A percentile compares a stretch with the other conserved stretches of the same genome.
Conservation (phyloP, 2,797 vertebrate genomes). For the Neoniphon sammara region DNA sequence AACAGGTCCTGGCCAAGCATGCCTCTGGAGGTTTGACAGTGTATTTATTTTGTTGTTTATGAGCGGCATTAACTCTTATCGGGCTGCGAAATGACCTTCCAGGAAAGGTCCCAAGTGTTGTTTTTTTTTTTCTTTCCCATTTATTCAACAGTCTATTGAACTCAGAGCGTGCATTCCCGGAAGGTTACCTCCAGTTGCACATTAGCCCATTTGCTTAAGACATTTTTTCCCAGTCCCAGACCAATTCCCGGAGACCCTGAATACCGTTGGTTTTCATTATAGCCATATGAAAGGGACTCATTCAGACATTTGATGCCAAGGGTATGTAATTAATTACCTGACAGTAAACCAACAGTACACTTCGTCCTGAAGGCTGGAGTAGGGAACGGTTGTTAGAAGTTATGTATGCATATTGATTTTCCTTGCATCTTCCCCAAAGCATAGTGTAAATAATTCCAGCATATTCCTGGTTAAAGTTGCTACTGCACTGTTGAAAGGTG, state of each 20-base stretch:
- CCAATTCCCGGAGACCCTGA: not conserved
- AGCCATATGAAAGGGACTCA: slow-evolving; percentile 4
- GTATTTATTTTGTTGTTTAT: slow-evolving; percentile 9
- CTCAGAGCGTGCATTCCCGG: slow-evolving; percentile 39
- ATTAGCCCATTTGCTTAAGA: not conserved
- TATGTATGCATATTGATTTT: not conserved
- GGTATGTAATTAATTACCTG: slow-evolving; percentile 10
- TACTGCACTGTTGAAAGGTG: not conserved
- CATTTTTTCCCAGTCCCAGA: slow-evolving; percentile 9
- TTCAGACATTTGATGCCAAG: slow-evolving; percentile 16
- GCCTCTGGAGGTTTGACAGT: slow-evolving; percentile 1
- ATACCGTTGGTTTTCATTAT: slow-evolving; percentile 30
- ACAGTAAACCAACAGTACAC: not conserved
- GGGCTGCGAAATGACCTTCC: slow-evolving; percentile 25
- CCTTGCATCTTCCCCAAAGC: not conserved
- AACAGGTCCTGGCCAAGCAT: slow-evolving; percentile 24
- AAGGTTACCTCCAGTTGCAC: slow-evolving; percentile 30
- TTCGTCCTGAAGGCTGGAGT: too few relatives aligned
- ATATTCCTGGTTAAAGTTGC: slow-evolving; percentile 13
- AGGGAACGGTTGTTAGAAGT: too few relatives aligned
- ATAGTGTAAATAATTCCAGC: too few relatives aligned
- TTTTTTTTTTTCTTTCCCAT: not conserved
- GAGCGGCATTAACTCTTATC: slow-evolving; percentile 18
- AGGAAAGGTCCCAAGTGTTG: slow-evolving; percentile 13
- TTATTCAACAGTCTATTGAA: not conserved